A percentile compares a stretch with the other conserved stretches of the same genome.
Conservation (phyloP, 2,888 invertebrate genomes). For the Sericinus montela region DNA sequence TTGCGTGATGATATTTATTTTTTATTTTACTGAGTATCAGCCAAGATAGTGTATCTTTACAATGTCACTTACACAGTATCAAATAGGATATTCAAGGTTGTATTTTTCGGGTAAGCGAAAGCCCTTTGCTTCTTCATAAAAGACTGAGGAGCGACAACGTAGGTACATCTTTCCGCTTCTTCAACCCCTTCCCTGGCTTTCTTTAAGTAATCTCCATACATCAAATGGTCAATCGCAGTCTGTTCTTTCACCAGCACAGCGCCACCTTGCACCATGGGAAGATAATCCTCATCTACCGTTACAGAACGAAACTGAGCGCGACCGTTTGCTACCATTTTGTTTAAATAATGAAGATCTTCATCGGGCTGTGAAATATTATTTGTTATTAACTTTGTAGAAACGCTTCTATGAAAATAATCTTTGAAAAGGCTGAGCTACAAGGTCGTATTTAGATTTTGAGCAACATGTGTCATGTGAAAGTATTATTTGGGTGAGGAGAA, state of each 20-base stretch:
- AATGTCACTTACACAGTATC: slow-evolving; percentile 82
- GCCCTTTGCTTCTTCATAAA: slow-evolving; percentile 83
- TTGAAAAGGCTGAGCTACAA: too few relatives aligned
- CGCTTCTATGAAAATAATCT: too few relatives aligned
- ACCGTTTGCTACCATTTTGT: slow-evolving; percentile 57
- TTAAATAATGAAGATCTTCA: slow-evolving; percentile 59
- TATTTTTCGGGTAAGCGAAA: slow-evolving; percentile 84
- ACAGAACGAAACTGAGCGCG: slow-evolving; percentile 57
- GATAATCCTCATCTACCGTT: slow-evolving; percentile 39
- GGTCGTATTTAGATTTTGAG: too few relatives aligned
- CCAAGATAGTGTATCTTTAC: too few relatives aligned
- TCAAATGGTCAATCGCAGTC: slow-evolving; percentile 82
- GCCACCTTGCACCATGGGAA: slow-evolving; percentile 50
- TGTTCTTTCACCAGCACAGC: slow-evolving; percentile 82
- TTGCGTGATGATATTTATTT: too few relatives aligned
- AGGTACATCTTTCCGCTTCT: slow-evolving; percentile 85
- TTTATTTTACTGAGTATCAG: too few relatives aligned
- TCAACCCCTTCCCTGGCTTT: slow-evolving; percentile 77
- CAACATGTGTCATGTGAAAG: too few relatives aligned
- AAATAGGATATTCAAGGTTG: slow-evolving; percentile 80
- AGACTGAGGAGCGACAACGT: slow-evolving; percentile 84
- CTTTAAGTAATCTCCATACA: slow-evolving; percentile 84
- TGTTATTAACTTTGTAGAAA: too few relatives aligned
- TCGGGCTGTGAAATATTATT: slow-evolving; percentile 52
- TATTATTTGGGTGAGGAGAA: too few relatives aligned